Conservation (phyloP, 2,113 vertebrate species). For the Cisticola juncidis region DNA sequence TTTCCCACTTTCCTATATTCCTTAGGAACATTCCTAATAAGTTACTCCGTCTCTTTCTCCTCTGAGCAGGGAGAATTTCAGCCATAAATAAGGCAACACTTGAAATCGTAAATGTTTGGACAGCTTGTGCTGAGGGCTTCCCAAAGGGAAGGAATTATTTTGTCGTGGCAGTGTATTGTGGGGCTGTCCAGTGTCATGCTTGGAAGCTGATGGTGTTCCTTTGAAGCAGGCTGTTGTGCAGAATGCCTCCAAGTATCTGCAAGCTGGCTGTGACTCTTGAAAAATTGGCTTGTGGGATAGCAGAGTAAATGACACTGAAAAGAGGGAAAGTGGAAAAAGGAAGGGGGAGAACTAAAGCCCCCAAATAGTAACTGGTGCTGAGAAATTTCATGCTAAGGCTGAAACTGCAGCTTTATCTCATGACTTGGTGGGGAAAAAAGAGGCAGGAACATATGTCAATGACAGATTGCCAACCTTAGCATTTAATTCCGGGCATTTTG, state of each 20-base stretch:
- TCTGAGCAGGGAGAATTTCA: neutral
- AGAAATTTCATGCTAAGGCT: neutral
- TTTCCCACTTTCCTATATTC: neutral
- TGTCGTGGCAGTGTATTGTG: fast-evolving
- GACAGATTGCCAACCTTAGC: conserved; percentile 54
- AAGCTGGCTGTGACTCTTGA: neutral
- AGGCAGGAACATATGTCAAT: conserved; percentile 32
- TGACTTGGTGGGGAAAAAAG: neutral
- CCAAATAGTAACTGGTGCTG: neutral
- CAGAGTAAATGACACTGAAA: neutral
- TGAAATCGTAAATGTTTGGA: neutral
- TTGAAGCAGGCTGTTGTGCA: neutral
- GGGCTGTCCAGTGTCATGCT: neutral
- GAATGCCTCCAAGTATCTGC: neutral
- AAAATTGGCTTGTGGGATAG: neutral
- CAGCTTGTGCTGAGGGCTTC: neutral
- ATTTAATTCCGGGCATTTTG: conserved; percentile 61
- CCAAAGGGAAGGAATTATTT: neutral
- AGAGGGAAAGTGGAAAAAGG: neutral
- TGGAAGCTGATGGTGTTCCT: neutral
- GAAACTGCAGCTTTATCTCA: neutral
- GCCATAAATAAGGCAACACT: conserved; percentile 43
- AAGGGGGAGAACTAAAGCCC: neutral
- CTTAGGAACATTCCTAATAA: conserved; percentile 24
- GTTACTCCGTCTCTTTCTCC: neutral